phyloP scores from a whole-genome alignment of 2,797 vertebrate genomes.

The Coilia nasus region DNA sequence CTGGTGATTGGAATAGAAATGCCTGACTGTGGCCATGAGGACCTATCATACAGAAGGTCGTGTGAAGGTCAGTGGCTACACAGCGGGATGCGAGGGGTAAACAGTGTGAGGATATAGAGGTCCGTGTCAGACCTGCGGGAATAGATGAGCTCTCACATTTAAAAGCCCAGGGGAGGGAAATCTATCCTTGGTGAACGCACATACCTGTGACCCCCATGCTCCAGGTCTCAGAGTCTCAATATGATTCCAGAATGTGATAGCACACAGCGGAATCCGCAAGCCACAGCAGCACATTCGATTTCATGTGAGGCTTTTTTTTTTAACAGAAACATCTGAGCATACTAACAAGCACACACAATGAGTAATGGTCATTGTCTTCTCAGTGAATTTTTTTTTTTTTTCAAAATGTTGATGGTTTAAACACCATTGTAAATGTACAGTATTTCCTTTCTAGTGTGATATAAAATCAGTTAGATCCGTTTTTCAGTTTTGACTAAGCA shows the following conservation, averaged over 20 bases:
- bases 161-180: background rate
- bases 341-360: background rate
- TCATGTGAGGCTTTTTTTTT: background rate
- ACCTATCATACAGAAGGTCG: conserved; percentile 50
- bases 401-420: background rate
- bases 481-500: too few relatives aligned
- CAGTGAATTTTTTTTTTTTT: too few relatives aligned
- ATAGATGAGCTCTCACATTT: conserved; percentile 55
- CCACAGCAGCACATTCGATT: background rate
- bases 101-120: background rate
- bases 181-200: background rate
- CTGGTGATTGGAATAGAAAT: conserved; percentile 48
- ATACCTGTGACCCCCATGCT: background rate
- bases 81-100: conserved; percentile 46
- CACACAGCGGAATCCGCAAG: background rate
- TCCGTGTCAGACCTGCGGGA: conserved; percentile 29
- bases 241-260: background rate
- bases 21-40: conserved; percentile 49
- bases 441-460: background rate
- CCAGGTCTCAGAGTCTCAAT: background rate
- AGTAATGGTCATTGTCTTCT: background rate
- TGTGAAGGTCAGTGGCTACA: conserved; percentile 48
- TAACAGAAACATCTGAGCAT: background rate
- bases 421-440: background rate
- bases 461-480: too few relatives aligned